Base-by-base conservation (phyloP, 2,113 vertebrate genomes). In the Phaethon lepturus region DNA sequence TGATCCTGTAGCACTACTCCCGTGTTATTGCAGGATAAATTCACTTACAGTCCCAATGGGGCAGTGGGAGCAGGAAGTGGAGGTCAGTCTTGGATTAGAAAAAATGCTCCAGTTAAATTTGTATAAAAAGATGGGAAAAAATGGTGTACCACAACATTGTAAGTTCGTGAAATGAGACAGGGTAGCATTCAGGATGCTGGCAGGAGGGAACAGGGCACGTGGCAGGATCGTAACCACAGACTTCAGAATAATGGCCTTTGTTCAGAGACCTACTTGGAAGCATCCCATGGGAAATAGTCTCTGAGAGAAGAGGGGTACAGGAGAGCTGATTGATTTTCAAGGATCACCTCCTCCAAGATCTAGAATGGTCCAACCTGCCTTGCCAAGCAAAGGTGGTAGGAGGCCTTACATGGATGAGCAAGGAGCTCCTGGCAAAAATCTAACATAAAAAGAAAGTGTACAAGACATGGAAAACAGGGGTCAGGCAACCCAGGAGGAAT, bases 121-220 rank as follows among this genome's bases (percentile, higher is more conserved):
- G 24, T 60, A 28, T 56, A 15, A 68, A 81, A 84, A 67, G 28
- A 53, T 5, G 1, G 16, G 13, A 11, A 59, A 80, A 3, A 38
- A 58, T 19, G 0, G 58, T 52, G n/a, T 5, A 64, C 2, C 9
- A 63, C 7, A 47, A 20, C 16, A 23, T n/a, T 8, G 0, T 17
- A 68, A 60, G 3, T 44, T 80, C 86, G 66, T 69, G 68, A 94
- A 79, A 68, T 75, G 33, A 83, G 56, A 60, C 3, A 6, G 7
- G 5, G 17, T 64, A 55, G 49, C 17, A 6, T 83, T 80, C 62
- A 86, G 78, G 52, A 62, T 62, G 19, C 13, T 58, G 25, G 23
- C 13, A 62, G n/a, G 29, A 79, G 19, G 20, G 42, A 62, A 49
- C 6, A 82, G 76, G 35, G 63, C 8, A 91, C 85, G 90, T 59